phyloP scores from a whole-genome alignment of 2,113 vertebrate genomes.

The Anser cygnoides region DNA sequence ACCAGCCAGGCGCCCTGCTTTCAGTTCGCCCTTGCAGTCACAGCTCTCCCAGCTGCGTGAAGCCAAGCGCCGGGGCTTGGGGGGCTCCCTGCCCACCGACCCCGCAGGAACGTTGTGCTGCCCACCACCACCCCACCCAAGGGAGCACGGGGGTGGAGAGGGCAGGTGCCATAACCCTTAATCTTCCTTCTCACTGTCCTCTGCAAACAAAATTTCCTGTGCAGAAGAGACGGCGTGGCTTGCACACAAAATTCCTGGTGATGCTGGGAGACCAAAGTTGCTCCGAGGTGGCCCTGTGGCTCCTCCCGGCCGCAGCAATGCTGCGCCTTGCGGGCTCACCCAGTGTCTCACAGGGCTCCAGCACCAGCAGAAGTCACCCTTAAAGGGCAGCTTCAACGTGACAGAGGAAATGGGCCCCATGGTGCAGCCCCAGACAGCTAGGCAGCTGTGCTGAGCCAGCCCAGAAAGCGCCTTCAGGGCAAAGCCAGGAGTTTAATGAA shows the following conservation, averaged over 20 bases:
- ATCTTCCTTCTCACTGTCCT: background rate
- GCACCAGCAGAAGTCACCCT: background rate
- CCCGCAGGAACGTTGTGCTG: background rate
- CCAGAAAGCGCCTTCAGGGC: background rate
- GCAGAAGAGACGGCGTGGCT: background rate
- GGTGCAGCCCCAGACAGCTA: background rate
- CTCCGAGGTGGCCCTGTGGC: background rate
- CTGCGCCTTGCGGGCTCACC: background rate
- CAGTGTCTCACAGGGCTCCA: background rate
- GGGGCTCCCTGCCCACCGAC: background rate
- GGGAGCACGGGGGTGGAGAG: background rate
- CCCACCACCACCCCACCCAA: too few species aligned
- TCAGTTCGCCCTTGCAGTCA: background rate
- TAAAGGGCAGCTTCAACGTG: background rate
- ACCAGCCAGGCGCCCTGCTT: background rate
- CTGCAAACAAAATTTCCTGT: background rate
- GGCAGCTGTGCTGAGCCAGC: background rate
- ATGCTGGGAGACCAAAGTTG: background rate
- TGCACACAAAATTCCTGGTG: background rate
- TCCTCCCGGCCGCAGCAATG: background rate
- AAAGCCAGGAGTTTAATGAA: background rate
- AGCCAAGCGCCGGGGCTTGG: background rate
- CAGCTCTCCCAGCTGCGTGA: accelerated
- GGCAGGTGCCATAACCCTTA: accelerated
- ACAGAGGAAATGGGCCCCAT: background rate